These are phyloP conservation scores for Drosophila mimetica DNA, from an alignment of 2,888 invertebrate species.

Conservation along the genomic window DNA sequence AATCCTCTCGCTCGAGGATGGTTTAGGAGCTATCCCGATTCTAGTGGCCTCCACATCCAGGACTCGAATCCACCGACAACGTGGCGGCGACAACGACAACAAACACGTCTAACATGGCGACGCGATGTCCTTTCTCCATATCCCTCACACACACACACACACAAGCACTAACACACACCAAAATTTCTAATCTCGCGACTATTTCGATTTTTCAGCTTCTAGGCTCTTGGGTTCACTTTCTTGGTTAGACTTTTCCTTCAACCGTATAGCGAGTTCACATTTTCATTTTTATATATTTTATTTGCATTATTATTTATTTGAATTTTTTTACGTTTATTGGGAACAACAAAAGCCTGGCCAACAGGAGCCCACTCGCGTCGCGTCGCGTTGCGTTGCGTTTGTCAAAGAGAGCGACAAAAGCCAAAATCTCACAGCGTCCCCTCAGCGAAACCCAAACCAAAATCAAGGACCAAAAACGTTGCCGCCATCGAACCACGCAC, in stretches of 20 bases:
- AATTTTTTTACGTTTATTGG: constrained; percentile 39
- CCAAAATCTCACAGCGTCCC: constrained; percentile 79
- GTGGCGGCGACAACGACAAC: constrained; percentile 50
- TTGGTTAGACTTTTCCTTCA: constrained; percentile 30
- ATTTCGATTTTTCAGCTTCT: constrained; percentile 58
- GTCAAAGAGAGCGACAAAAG: constrained; percentile 82
- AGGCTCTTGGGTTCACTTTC: constrained; percentile 5
- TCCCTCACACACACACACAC: constrained; percentile 23
- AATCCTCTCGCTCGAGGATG: constrained; percentile 7
- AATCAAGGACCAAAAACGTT: constrained; percentile 73
- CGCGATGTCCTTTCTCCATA: constrained; percentile 43
- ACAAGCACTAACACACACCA: constrained; percentile 28
- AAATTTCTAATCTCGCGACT: constrained; percentile 70
- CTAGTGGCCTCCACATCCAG: constrained; percentile 45
- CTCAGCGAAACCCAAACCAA: constrained; percentile 61
- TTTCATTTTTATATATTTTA: constrained; percentile 26
- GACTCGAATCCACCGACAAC: constrained; percentile 46
- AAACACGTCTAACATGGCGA: constrained; percentile 60
- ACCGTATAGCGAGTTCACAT: constrained; percentile 34
- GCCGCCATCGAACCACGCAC: constrained; percentile 66
- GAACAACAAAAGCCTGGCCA: constrained; percentile 77
- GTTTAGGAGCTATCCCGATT: constrained; percentile 9
- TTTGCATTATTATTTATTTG: constrained; percentile 36
- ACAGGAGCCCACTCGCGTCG: constrained; percentile 76
- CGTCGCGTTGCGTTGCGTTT: constrained; percentile 77